Evolutionary conservation across 2,113 vertebrate species (phyloP), one percentile per base, ranked within the genome.

Genomic region (Pterocles orientalis): DNA sequence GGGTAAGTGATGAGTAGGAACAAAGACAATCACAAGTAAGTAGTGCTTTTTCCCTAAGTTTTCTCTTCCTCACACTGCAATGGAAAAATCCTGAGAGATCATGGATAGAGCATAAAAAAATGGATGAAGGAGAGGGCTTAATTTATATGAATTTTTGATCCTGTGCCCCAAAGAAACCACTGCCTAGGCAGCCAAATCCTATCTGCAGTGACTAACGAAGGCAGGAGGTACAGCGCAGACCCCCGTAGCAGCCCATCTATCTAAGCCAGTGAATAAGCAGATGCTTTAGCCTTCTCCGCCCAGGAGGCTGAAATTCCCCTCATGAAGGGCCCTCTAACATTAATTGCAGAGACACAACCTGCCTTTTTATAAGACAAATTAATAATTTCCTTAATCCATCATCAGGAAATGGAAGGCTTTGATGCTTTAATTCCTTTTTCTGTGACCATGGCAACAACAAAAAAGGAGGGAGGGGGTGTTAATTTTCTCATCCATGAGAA

Each of bases 401-500:
- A 97, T 95, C 20, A 24, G 90, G 72, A 96, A 95, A 79, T 84
- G 73, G 92, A 77, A 97, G 73, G 94, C 95, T 94, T 97, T 96
- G 90, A 92, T 97, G 94, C 82, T 97, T 97, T 97, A 97, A 96
- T 96, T 92, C 95, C 90, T 94, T 92, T 92, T 89, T 86, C 75
- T 94, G 96, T 97, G 96, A 96, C 96, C 94, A 97, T 96, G 95
- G 96, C 92, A 97, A 97, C 96, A 94, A 97, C 48, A 92, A 96
- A 96, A 92, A 71, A 72, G 14, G 24, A 4, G 5, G 23, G 21
- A 8, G 19, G 5, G 17, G 14, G 23, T 58, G 81, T 89, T 94
- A 92, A 95, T 95, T 96, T 97, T 92, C 90, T 94, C 82, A 84
- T 96, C 92, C 94, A 86, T 72, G 65, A 86, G 92, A 93, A 96